Conservation (phyloP, 2,113 vertebrate species). For the Strix uralensis region DNA sequence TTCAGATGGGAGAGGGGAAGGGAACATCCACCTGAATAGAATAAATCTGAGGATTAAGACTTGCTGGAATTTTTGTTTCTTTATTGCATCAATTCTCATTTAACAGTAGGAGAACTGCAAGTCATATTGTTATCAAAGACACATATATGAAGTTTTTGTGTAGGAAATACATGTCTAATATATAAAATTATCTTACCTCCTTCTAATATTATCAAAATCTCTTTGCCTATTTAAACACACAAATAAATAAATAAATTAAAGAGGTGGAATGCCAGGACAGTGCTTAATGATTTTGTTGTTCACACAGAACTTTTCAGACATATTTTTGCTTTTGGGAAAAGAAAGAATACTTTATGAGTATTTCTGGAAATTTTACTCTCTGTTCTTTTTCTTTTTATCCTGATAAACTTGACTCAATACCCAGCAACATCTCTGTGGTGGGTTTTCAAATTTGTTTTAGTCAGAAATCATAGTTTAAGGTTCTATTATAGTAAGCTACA, state of each 20-base stretch:
- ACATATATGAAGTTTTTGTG: not conserved
- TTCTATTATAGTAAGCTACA: not conserved
- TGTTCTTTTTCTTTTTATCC: not conserved
- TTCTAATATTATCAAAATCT: not conserved
- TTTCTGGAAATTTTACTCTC: not conserved
- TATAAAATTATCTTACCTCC: not conserved
- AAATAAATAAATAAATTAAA: not conserved
- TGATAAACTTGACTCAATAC: not conserved
- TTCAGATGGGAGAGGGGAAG: not conserved
- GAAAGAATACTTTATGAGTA: not conserved
- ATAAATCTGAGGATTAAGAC: not conserved
- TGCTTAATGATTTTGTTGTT: not conserved
- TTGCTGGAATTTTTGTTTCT: not conserved
- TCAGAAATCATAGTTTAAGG: not conserved
- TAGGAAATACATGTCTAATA: not conserved
- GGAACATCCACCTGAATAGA: not conserved
- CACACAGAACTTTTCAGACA: not conserved
- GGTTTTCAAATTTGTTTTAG: not conserved
- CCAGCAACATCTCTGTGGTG: fast-evolving
- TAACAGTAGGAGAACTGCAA: not conserved
- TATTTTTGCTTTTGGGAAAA: not conserved
- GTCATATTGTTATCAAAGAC: not conserved
- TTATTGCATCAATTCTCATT: not conserved
- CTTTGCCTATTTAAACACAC: not conserved
- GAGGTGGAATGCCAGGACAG: not conserved